phyloP scores from a whole-genome alignment of 2,888 invertebrate genomes.

The Junonia oenone region DNA sequence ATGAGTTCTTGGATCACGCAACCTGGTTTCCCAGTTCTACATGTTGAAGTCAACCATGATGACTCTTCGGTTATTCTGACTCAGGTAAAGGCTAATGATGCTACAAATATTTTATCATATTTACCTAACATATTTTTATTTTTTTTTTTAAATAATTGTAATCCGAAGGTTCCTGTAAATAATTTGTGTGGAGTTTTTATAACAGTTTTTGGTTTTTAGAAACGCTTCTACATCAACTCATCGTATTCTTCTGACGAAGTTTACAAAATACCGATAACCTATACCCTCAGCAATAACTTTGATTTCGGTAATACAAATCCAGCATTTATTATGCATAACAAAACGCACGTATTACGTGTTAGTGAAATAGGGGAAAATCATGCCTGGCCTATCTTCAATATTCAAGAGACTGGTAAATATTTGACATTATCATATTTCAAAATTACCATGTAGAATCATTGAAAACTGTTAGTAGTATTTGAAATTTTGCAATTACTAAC shows the following conservation, averaged over 20 bases:
- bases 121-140: no score
- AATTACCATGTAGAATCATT: no score
- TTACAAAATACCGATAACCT: slow-evolving; percentile 69
- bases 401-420: slow-evolving; percentile 77
- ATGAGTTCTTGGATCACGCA: slow-evolving; percentile 66
- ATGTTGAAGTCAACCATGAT: slow-evolving; percentile 54
- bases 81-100: slow-evolving; percentile 53
- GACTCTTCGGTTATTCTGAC: slow-evolving; percentile 46
- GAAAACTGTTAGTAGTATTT: no score
- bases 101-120: no score
- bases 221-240: slow-evolving; percentile 57
- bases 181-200: no score
- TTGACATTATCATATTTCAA: neutral
- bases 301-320: slow-evolving; percentile 57
- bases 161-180: no score
- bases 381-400: slow-evolving; percentile 80
- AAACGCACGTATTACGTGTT: slow-evolving; percentile 40
- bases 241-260: slow-evolving; percentile 48
- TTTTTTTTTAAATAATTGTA: no score
- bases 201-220: slow-evolving; percentile 40
- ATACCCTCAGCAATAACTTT: slow-evolving; percentile 45
- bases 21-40: slow-evolving; percentile 59
- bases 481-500: no score
- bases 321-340: slow-evolving; percentile 51
- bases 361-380: slow-evolving; percentile 43